phyloP scores from a whole-genome alignment of 2,888 invertebrate genomes.

The Agrilus cyanescens region DNA sequence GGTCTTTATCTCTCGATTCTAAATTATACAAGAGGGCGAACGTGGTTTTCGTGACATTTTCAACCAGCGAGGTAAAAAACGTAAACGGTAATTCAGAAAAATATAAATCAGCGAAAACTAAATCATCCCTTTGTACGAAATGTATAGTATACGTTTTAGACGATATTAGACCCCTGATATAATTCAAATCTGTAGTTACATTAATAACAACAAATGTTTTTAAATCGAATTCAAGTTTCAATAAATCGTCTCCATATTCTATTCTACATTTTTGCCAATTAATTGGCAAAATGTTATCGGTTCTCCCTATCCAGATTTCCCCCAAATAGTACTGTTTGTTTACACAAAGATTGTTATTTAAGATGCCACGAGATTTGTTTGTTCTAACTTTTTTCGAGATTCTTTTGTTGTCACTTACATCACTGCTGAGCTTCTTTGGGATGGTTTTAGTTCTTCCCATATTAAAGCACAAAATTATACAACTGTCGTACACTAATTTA shows the following conservation, averaged over 20 bases:
- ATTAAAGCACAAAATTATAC: conserved; percentile 10
- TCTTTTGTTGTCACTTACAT: neutral
- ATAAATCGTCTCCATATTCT: conserved; percentile 11
- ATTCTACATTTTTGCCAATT: conserved; percentile 22
- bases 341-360: conserved; percentile 1
- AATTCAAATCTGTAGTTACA: conserved; percentile 17
- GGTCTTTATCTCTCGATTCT: conserved; percentile 7
- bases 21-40: conserved; percentile 22
- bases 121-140: conserved; percentile 18
- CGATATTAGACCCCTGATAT: conserved; percentile 24
- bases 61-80: conserved; percentile 21
- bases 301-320: conserved; percentile 23
- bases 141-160: conserved; percentile 24
- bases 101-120: conserved; percentile 21
- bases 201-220: conserved; percentile 16
- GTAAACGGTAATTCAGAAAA: conserved; percentile 23
- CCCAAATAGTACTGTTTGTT: conserved; percentile 16
- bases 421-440: conserved; percentile 1
- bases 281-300: conserved; percentile 24
- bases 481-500: neutral
- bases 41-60: conserved; percentile 18
- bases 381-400: neutral
- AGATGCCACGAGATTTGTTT: neutral
- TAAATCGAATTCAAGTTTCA: conserved; percentile 20
- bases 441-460: conserved; percentile 8